Base-by-base conservation (phyloP, 1,140 invertebrate species). In the Potamilus streckersoni region DNA sequence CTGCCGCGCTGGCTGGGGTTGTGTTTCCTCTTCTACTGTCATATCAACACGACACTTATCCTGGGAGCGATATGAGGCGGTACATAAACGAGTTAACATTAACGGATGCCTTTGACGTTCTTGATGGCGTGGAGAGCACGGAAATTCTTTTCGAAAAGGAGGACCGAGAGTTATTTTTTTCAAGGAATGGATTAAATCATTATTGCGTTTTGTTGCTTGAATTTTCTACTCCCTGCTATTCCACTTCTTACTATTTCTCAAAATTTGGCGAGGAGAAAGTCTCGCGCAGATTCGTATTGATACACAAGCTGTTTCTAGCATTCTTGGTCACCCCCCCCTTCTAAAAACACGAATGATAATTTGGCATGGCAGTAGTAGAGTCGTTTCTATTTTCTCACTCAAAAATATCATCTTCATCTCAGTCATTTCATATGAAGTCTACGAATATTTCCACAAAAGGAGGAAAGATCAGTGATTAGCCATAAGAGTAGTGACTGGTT, bases 391-490 rank as follows among this genome's bases (percentile, higher is more conserved):
- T 16, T 93, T 93, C 83, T 78, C 92, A 4, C 86, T 93, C 75
- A 93, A 93, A 80, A 93, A 93, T 83, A 76, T 92, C 8, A 86
- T 93, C 56, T 85, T 89, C 4, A 92, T 92, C 31, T 66, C 62
- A 5, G 70, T 84, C 3, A 73, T 79, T 2, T 73, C 79, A 4
- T 83, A 80, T 66, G 82, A 84, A 49, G 76, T 86, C 23, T 82
- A 82, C 58, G 80, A 84, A 75, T 66, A 79, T 57, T 38, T 70
- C 38, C 38, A 49, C 38, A 6, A 49, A 49, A 49, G 38, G 38
- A 49, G 1, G 38, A 49, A 49, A 49, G 0, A 8, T 4, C 38
- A 6, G 38, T 49, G 4, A 49, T 6, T 8, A 49, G 38, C 38
- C 3, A 6, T 49, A 8, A 49, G 6, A 1, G 38, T 11, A 1